phyloP scores from a whole-genome alignment of 2,888 invertebrate species.

The Idaea aversata region DNA sequence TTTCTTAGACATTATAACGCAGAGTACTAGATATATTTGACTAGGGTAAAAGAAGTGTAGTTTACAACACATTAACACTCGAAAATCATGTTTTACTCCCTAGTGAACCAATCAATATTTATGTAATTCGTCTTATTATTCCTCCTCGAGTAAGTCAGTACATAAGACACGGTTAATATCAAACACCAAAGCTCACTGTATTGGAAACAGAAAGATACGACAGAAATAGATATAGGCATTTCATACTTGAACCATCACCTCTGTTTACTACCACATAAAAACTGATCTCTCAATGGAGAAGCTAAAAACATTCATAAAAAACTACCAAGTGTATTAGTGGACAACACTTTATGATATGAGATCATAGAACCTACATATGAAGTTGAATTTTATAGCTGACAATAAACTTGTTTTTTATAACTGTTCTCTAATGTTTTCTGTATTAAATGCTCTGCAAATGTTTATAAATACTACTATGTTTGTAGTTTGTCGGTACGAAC shows the following conservation, averaged over 20 bases:
- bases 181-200: background rate
- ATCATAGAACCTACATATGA: background rate
- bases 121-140: no score
- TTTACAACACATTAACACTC: no score
- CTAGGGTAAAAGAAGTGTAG: no score
- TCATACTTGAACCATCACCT: background rate
- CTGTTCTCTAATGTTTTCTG: background rate
- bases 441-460: background rate
- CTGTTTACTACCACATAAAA: background rate
- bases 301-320: background rate
- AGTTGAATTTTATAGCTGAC: background rate
- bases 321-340: background rate
- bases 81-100: no score
- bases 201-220: background rate
- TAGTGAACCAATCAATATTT: no score
- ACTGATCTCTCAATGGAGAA: background rate
- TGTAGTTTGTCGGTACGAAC: no score
- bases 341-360: conserved; percentile 1
- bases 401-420: conserved; percentile 1
- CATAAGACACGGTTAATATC: background rate
- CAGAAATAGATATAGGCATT: background rate
- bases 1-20: no score
- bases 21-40: no score
- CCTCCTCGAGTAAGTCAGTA: background rate
- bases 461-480: background rate